Evolutionary conservation across 2,113 vertebrate species (phyloP).

Genomic region (Lepisosteus oculatus): DNA sequence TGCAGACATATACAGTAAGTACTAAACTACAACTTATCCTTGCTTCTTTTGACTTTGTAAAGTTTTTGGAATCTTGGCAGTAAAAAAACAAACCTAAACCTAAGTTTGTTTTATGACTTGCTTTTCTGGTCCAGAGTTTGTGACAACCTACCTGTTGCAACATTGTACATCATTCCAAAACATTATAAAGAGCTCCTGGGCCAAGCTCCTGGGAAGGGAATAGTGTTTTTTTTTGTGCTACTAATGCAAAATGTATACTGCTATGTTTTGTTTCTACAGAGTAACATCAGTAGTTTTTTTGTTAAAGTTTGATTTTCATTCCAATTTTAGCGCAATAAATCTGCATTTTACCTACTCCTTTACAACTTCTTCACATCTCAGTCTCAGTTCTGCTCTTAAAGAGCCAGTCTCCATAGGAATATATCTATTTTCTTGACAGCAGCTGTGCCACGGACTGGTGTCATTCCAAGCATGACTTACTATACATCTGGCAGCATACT

Average conservation of each 20-base stretch:
- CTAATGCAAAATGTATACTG: neutral
- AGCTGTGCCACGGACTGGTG: too few relatives aligned
- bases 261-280: constrained; percentile 44
- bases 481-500: too few relatives aligned
- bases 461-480: too few relatives aligned
- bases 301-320: constrained; percentile 65
- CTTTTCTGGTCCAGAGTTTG: neutral
- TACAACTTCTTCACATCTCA: neutral
- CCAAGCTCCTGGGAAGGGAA: constrained; percentile 40
- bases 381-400: constrained; percentile 31
- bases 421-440: too few relatives aligned
- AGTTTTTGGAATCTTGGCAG: too few relatives aligned
- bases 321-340: constrained; percentile 62
- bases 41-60: too few relatives aligned
- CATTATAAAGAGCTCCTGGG: constrained; percentile 27
- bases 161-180: constrained; percentile 4
- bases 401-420: constrained; percentile 15
- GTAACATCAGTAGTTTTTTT: constrained; percentile 59
- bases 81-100: too few relatives aligned
- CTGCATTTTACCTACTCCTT: constrained; percentile 4
- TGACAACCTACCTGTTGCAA: constrained; percentile 11
- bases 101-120: too few relatives aligned
- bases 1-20: too few relatives aligned
- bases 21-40: too few relatives aligned
- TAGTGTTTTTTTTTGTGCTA: constrained; percentile 19